Conservation (phyloP, 2,888 invertebrate species). For the Drosophila vallismaia region DNA sequence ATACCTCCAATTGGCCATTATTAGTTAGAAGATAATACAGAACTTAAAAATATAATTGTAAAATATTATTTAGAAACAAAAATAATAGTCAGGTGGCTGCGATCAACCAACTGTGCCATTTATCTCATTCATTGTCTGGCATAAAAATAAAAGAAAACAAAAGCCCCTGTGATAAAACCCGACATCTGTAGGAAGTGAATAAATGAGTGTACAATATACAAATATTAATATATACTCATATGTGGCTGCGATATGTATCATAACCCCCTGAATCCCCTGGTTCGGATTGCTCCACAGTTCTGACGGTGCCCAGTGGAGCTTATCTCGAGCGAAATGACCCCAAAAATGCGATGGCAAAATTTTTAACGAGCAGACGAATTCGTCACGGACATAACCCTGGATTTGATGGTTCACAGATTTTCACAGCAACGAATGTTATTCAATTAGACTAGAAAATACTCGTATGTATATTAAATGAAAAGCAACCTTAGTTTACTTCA, state of each 20-base stretch:
- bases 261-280: neutral
- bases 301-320: conserved; percentile 59
- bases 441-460: conserved; percentile 1
- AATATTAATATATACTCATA: neutral
- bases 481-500: neutral
- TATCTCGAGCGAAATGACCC: conserved; percentile 64
- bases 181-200: conserved; percentile 69
- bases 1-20: too few species aligned
- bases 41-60: too few species aligned
- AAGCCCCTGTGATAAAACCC: conserved; percentile 42
- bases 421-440: conserved; percentile 4
- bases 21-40: too few species aligned
- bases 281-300: conserved; percentile 42
- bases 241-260: conserved; percentile 39
- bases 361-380: conserved; percentile 38
- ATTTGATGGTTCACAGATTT: conserved; percentile 37
- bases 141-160: conserved; percentile 33
- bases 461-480: neutral
- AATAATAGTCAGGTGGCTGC: conserved; percentile 30
- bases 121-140: conserved; percentile 64
- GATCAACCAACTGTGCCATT: conserved; percentile 71
- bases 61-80: neutral
- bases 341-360: conserved; percentile 24
- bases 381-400: conserved; percentile 35
- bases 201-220: neutral